These are phyloP conservation scores for Scleropages formosus DNA, from an alignment of 2,797 vertebrate species.

Conservation along the genomic window DNA sequence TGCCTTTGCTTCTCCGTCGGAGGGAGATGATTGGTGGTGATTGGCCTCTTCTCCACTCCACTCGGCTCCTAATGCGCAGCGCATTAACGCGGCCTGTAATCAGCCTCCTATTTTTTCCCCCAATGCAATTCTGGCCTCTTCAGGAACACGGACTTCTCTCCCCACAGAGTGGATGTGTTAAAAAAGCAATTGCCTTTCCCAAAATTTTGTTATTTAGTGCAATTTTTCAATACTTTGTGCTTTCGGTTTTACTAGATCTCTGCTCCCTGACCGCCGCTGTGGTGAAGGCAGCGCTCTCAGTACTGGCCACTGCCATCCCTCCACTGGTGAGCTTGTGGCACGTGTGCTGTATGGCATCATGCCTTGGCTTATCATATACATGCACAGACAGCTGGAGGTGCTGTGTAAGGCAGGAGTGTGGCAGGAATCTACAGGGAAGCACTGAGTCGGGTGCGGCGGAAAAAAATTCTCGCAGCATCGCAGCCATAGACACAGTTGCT, in stretches of 20 bases:
- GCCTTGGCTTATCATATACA: slow-evolving; percentile 9
- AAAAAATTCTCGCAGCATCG: slow-evolving; percentile 36
- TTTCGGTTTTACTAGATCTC: neutral
- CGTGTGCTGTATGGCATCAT: neutral
- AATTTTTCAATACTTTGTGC: slow-evolving; percentile 23
- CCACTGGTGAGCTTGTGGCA: neutral
- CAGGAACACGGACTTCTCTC: slow-evolving; percentile 34
- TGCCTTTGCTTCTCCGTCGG: slow-evolving; percentile 26
- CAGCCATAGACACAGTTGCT: slow-evolving; percentile 61
- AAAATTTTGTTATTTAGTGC: slow-evolving; percentile 12
- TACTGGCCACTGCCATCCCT: neutral
- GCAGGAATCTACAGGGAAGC: neutral
- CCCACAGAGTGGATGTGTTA: slow-evolving; percentile 30
- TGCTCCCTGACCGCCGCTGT: neutral
- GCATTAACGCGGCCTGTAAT: slow-evolving; percentile 60
- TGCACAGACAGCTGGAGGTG: slow-evolving; percentile 1
- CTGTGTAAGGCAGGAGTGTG: neutral
- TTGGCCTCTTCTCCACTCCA: slow-evolving; percentile 36
- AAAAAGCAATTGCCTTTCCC: slow-evolving; percentile 21
- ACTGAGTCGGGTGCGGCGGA: slow-evolving; percentile 23
- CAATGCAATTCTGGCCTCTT: slow-evolving; percentile 46
- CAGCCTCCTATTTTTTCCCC: slow-evolving; percentile 50
- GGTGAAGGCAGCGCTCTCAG: neutral
- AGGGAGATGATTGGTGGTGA: slow-evolving; percentile 34
- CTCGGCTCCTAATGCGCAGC: slow-evolving; percentile 41